phyloP scores from a whole-genome alignment of 1,140 invertebrate species.

The Oncopeltus fasciatus region DNA sequence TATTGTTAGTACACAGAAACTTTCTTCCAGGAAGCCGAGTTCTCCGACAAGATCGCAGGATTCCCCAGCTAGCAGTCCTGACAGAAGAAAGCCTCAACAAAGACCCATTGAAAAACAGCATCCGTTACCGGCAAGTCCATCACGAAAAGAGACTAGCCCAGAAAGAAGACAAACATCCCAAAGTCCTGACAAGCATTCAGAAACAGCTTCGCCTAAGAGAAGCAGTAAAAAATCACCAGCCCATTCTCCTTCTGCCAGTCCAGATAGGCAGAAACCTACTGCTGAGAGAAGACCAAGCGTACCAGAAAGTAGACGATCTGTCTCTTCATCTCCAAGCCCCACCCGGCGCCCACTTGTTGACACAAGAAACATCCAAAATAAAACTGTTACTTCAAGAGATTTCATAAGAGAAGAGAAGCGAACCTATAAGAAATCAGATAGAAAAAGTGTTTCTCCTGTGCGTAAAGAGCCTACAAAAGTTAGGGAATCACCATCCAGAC shows the following conservation, averaged over 20 bases:
- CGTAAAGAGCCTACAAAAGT: too few relatives aligned
- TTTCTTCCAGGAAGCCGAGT: too few relatives aligned
- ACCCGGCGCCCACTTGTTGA: not conserved
- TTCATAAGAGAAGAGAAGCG: not conserved
- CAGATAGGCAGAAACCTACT: constrained; percentile 12
- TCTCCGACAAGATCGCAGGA: too few relatives aligned
- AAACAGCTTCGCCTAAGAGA: not conserved
- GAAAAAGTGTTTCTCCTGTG: not conserved
- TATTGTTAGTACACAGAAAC: too few relatives aligned
- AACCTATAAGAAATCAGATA: not conserved
- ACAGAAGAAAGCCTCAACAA: too few relatives aligned
- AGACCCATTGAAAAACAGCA: too few relatives aligned
- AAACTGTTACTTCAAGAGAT: not conserved
- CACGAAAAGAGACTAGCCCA: too few relatives aligned
- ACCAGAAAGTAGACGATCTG: not conserved
- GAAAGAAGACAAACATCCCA: too few relatives aligned
- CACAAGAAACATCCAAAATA: too few relatives aligned
- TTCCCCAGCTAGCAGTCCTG: too few relatives aligned
- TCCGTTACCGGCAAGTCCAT: too few relatives aligned
- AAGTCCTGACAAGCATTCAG: not conserved
- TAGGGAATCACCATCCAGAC: too few relatives aligned
- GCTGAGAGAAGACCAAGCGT: constrained; percentile 12
- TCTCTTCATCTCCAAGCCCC: not conserved
- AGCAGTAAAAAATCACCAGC: not conserved
- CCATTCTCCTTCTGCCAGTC: constrained; percentile 14